Evolutionary conservation across 2,888 invertebrate species (phyloP).

Genomic region (Thera britannica): DNA sequence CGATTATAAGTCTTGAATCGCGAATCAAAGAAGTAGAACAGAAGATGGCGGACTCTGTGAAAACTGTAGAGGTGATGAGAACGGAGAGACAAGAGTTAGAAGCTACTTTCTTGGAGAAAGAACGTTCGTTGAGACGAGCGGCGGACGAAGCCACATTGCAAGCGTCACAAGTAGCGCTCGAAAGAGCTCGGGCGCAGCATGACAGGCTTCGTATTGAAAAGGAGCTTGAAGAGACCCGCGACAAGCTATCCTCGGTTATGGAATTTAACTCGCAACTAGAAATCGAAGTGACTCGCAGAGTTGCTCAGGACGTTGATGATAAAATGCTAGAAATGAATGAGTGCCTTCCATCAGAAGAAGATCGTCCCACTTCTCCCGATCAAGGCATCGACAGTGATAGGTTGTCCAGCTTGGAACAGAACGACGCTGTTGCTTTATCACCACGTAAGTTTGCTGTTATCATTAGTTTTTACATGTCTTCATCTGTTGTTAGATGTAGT

Average conservation of each 20-base stretch:
- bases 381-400: conserved; percentile 95
- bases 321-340: conserved; percentile 64
- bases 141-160: conserved; percentile 90
- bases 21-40: conserved; percentile 65
- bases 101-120: conserved; percentile 73
- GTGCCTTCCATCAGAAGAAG: conserved; percentile 66
- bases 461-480: no score
- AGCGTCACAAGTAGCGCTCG: conserved; percentile 89
- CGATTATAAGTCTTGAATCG: conserved; percentile 55
- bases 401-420: conserved; percentile 86
- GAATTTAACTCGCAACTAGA: conserved; percentile 71
- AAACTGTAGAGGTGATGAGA: conserved; percentile 63
- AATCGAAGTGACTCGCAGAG: conserved; percentile 76
- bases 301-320: conserved; percentile 60
- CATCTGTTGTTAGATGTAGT: no score
- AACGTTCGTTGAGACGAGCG: conserved; percentile 86
- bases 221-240: conserved; percentile 84
- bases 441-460: conserved; percentile 63
- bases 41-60: conserved; percentile 58
- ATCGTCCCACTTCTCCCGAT: conserved; percentile 89
- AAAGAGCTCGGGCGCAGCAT: conserved; percentile 89
- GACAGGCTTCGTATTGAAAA: conserved; percentile 88
- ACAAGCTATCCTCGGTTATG: conserved; percentile 67
- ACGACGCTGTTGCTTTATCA: conserved; percentile 73
- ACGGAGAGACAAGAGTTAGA: conserved; percentile 73